Evolutionary conservation across 2,888 invertebrate species (phyloP).

Genomic region (Drosophila helvetica): DNA sequence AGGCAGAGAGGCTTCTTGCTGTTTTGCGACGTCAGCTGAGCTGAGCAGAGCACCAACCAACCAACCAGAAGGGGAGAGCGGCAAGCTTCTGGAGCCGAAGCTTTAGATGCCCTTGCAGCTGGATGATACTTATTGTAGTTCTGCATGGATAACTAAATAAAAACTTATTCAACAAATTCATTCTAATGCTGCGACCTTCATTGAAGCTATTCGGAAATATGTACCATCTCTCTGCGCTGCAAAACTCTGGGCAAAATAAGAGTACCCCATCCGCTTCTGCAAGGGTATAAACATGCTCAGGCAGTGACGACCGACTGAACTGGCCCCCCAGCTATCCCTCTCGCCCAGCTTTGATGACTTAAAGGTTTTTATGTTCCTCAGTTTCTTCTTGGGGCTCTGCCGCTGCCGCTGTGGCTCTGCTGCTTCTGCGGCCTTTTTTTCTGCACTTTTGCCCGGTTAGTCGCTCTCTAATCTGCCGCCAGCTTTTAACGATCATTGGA

Average conservation of each 20-base stretch:
- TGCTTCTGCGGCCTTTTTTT: constrained; percentile 26
- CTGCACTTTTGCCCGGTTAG: constrained; percentile 38
- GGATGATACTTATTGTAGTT: neutral
- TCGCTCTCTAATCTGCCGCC: constrained; percentile 63
- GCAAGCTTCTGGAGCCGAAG: neutral
- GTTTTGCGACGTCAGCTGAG: constrained; percentile 48
- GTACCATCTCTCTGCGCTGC: neutral
- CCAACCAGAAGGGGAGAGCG: neutral
- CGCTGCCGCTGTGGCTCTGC: neutral
- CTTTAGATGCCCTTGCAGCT: neutral
- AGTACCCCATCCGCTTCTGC: neutral
- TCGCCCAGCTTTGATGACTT: constrained; percentile 25
- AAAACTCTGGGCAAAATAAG: neutral
- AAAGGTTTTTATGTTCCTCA: constrained; percentile 29
- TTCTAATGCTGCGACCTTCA: no score
- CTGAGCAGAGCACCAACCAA: constrained; percentile 27
- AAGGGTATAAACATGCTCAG: constrained; percentile 44
- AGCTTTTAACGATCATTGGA: constrained; percentile 53
- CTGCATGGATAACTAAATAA: neutral
- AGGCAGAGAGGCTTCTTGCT: constrained; percentile 39
- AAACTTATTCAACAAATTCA: no score
- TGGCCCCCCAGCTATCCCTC: constrained; percentile 13
- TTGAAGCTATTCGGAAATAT: no score
- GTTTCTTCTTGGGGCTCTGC: constrained; percentile 17
- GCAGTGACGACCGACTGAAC: constrained; percentile 25